Conservation (phyloP, 2,888 invertebrate species). For the Tachystola acroxantha region DNA sequence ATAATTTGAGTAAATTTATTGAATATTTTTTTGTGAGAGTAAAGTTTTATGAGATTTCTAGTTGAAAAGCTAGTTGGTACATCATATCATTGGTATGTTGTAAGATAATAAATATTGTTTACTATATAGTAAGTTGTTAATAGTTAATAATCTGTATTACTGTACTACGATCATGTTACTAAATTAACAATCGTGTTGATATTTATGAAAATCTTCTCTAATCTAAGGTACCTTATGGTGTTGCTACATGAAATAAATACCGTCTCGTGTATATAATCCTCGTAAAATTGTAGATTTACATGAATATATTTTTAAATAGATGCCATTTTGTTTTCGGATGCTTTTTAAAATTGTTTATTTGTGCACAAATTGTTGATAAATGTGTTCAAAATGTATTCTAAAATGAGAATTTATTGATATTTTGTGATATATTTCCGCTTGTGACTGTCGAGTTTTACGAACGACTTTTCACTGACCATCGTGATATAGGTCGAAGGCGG, state of each 20-base stretch:
- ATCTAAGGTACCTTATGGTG: constrained; percentile 16
- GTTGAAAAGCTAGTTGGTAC: constrained; percentile 18
- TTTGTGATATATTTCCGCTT: constrained; percentile 17
- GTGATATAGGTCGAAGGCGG: no score
- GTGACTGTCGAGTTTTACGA: no score
- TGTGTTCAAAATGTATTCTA: constrained; percentile 26
- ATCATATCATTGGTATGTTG: constrained; percentile 42
- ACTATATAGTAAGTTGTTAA: constrained; percentile 69
- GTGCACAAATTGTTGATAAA: constrained; percentile 50
- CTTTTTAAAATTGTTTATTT: constrained; percentile 23
- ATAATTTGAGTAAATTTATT: no score
- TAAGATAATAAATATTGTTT: constrained; percentile 48
- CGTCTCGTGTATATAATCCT: constrained; percentile 58
- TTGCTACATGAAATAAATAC: constrained; percentile 26
- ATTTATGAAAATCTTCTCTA: constrained; percentile 14
- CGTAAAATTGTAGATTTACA: constrained; percentile 21
- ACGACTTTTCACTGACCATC: no score
- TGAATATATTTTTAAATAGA: constrained; percentile 35
- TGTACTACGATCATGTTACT: constrained; percentile 63
- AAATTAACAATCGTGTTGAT: constrained; percentile 55
- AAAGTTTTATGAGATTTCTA: no score
- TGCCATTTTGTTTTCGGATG: constrained; percentile 44
- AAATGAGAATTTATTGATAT: background rate
- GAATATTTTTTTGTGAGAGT: no score
- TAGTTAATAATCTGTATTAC: constrained; percentile 65